Evolutionary conservation across 2,113 vertebrate species (phyloP).

Genomic region (Guaruba guarouba): DNA sequence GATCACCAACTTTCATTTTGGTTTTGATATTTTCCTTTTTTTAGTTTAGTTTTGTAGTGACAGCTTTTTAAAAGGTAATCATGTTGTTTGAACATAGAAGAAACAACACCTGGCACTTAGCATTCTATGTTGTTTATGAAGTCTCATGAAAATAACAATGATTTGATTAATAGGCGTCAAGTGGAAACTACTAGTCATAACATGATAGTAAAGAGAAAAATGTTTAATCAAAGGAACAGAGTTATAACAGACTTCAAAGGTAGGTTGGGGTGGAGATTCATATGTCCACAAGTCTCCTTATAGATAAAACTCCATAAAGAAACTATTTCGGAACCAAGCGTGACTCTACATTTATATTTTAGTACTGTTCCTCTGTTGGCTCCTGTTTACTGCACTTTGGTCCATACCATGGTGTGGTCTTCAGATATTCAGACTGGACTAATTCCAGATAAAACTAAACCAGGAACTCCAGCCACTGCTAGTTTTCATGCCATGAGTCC

Average conservation of each 20-base stretch:
- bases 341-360: neutral
- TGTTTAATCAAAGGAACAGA: neutral
- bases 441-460: neutral
- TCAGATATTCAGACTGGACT: neutral
- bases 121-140: neutral
- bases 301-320: neutral
- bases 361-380: neutral
- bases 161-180: neutral
- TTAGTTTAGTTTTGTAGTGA: constrained; percentile 12
- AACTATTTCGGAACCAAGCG: neutral
- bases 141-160: neutral
- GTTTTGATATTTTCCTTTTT: neutral
- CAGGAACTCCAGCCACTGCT: neutral
- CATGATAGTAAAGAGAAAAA: neutral
- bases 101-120: constrained; percentile 19
- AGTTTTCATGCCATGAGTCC: neutral
- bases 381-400: neutral
- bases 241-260: neutral
- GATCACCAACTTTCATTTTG: neutral
- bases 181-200: constrained; percentile 22
- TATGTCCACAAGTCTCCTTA: neutral
- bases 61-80: neutral
- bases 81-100: neutral
- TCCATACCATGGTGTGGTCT: neutral
- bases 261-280: neutral